Evolutionary conservation across 2,797 vertebrate genomes (phyloP), one percentile per base, ranked within the genome.

Genomic region (Tragopan temminckii): DNA sequence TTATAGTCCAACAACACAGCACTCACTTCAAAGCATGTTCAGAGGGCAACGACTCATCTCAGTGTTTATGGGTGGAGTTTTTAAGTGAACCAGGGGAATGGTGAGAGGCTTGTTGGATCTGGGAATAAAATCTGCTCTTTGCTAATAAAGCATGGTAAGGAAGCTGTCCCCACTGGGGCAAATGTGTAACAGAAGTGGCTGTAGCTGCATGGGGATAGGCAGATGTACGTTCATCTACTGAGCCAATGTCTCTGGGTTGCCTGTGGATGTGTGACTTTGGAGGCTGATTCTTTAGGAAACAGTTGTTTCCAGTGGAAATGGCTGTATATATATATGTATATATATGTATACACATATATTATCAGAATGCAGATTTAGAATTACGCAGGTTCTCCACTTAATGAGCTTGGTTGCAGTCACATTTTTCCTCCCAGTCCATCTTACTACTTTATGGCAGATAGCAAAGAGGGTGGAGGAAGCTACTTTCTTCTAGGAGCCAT

Each of bases 31-130:
- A 55, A 70, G 29, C 46, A 11, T 1, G 1, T 29, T 25, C 17
- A 17, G 74, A 48, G 40, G n/a, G 38, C 1, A 43, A 21, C 10
- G 7, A 15, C 62, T 35, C 25, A 33, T 50, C 52, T 23, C n/a
- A 24, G 2, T 0, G 0, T n/a, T 61, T 61, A 10, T 5, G 15
- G 17, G 24, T 29, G n/a, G 42, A 40, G n/a, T 46, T 24, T 27
- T 50, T 18, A 35, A 55, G 35, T 31, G 24, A 90, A 36, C 15
- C 25, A 10, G 29, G 9, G 21, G 31, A 25, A 40, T 0, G 3
- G 35, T 5, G 29, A 61, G 35, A 33, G 25, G 2, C 36, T 75
- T 38, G 12, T 36, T 45, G 24, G 17, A 38, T 53, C 52, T 25
- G 11, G 53, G 46, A 45, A 25, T 18, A 64, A 35, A 35, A 48